These are phyloP conservation scores for Clarias batrachus DNA, from an alignment of 2,113 vertebrate genomes.

Conservation along the genomic window DNA sequence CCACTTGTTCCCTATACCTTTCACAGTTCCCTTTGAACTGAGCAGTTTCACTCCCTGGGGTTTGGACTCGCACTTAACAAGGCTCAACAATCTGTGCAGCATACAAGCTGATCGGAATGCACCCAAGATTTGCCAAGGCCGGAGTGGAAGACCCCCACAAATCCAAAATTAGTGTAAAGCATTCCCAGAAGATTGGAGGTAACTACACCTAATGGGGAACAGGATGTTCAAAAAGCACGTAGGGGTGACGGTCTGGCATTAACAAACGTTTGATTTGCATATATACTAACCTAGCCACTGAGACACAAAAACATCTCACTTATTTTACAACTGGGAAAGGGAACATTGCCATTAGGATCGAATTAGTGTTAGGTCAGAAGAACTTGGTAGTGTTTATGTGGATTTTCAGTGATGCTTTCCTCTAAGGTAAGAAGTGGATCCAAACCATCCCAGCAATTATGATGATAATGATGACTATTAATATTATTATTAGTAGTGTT, in stretches of 20 bases:
- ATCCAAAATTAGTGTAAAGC: no score
- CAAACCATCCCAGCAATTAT: not conserved
- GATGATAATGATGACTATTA: not conserved
- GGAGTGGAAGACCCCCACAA: not conserved
- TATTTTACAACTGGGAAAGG: not conserved
- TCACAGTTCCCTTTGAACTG: no score
- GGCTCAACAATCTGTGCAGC: no score
- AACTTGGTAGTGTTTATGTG: not conserved
- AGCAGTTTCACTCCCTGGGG: no score
- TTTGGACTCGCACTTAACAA: no score
- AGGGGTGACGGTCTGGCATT: no score
- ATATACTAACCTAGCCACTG: not conserved
- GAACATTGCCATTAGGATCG: not conserved
- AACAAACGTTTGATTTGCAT: not conserved
- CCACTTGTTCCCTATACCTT: no score
- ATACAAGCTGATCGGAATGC: no score
- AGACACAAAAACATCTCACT: not conserved
- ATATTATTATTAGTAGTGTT: not conserved
- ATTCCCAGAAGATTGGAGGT: no score
- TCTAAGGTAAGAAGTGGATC: not conserved
- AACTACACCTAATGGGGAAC: no score
- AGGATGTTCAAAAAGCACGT: no score
- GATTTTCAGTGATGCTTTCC: not conserved
- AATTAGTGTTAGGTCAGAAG: not conserved
- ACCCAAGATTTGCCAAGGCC: not conserved